Conservation (phyloP, 2,113 vertebrate genomes). For the Anas platyrhynchos region DNA sequence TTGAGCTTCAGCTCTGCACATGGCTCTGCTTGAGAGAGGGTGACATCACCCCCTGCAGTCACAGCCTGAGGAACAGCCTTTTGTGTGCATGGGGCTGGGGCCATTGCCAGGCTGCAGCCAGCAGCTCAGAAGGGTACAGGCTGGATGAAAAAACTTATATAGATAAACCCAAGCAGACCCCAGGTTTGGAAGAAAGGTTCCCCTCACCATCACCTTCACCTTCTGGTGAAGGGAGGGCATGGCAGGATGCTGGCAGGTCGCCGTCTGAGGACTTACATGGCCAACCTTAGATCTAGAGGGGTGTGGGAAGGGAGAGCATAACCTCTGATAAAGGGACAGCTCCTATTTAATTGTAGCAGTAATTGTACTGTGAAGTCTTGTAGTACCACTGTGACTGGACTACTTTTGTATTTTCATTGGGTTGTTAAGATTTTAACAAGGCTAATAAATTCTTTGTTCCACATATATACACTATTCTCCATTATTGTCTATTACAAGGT, state of each 20-base stretch:
- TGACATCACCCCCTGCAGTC: neutral
- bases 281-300: neutral
- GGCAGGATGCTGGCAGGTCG: neutral
- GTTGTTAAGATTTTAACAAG: neutral
- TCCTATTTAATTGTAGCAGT: neutral
- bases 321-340: neutral
- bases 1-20: neutral
- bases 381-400: neutral
- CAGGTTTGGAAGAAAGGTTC: accelerated
- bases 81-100: neutral
- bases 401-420: neutral
- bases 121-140: neutral
- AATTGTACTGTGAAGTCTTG: neutral
- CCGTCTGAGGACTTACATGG: neutral
- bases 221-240: neutral
- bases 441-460: neutral
- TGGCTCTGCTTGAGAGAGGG: accelerated
- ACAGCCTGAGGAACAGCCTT: neutral
- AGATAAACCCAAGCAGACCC: neutral
- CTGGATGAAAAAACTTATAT: neutral
- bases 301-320: accelerated
- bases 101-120: neutral
- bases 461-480: neutral
- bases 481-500: neutral
- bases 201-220: too few relatives aligned